Base-by-base conservation (phyloP, 2,113 vertebrate species). In the Microcebus murinus region DNA sequence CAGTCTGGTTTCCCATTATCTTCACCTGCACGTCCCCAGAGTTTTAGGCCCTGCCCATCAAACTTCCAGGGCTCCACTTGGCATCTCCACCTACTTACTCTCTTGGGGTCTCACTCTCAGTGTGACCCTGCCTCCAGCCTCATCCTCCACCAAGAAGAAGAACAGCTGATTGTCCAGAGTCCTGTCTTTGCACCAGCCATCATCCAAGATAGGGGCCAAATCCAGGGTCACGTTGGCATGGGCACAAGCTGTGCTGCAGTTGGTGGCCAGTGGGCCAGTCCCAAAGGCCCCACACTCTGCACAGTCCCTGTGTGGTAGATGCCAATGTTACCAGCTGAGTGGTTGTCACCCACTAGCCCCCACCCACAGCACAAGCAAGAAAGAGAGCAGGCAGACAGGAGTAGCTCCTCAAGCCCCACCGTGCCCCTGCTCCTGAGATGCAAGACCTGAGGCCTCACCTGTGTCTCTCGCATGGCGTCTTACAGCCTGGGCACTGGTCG, bases 281-380 rank as follows among this genome's bases (percentile, higher is more conserved):
- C 95, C 63, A 65, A 98, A 98, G 59, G 97, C 98, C 15, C 92
- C 88, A 57, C 98, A 98, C 45, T 98, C 98, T 0, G 98, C 98
- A 31, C 98, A 98, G 63, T 97, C 95, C 97, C 98, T 98, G 97
- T 94, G 67, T 90, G 57, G 42, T 29, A 11, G 55, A 67, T 27
- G 10, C 65, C 88, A 92, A 0, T 70, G 70, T 95, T 63, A 85
- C 10, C 70, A 59, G 31, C n/a, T 71, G 48, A 71, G 11, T 65
- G 48, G 12, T 20, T 76, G 57, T 81, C 50, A 67, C 18, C 52
- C 17, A n/a, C 7, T 42, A 29, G 12, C 55, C 23, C 39, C 63
- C 27, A 11, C 91, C 52, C 23, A 65, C 7, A 14, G 61, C 74
- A 80, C 9, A 9, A 6, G 21, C 63, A 81, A 63, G 27, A 81